Percentiles rank a stretch among this genome's conserved stretches.
phyloP scores from a whole-genome alignment of 1,140 invertebrate genomes.

The Condylostylus longicornis region DNA sequence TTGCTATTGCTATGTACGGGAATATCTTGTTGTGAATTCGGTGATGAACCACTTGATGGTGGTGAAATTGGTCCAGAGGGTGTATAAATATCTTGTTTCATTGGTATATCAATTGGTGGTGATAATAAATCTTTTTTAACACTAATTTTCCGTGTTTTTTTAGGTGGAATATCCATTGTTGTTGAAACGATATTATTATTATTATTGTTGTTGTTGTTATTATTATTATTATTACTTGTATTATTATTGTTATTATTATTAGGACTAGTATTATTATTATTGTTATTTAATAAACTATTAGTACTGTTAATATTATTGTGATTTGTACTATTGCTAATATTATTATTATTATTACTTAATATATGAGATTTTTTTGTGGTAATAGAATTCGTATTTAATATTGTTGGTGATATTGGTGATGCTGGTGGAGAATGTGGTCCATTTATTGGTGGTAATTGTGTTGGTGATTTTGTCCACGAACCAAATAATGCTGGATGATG shows the following conservation, averaged over 20 bases:
- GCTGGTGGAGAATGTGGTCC: conserved; percentile 20
- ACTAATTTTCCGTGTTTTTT: conserved; percentile 28
- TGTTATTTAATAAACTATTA: conserved; percentile 20
- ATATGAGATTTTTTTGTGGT: conserved; percentile 21
- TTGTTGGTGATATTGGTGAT: conserved; percentile 24
- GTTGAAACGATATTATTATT: conserved; percentile 25
- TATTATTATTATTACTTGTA: conserved; percentile 35
- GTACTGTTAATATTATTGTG: no score
- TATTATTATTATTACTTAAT: conserved; percentile 17
- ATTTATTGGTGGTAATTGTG: conserved; percentile 21
- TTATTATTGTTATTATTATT: no score
- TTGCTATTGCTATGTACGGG: conserved; percentile 13
- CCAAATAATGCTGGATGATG: conserved; percentile 40
- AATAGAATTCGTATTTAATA: conserved; percentile 26
- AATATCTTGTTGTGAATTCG: conserved; percentile 31
- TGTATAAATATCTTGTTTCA: conserved; percentile 28
- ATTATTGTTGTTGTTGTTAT: conserved; percentile 33
- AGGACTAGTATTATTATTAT: conserved; percentile 26
- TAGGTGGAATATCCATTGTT: conserved; percentile 15
- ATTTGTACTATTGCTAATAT: no score
- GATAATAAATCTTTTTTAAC: conserved; percentile 30
- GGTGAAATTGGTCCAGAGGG: conserved; percentile 34
- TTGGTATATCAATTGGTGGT: conserved; percentile 15
- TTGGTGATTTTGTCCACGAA: conserved; percentile 27
- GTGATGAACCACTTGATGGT: conserved; percentile 36